Percentiles rank a stretch among this genome's conserved stretches.
Evolutionary conservation across 2,888 invertebrate genomes (phyloP).

Genomic region (Eudemis profundana): DNA sequence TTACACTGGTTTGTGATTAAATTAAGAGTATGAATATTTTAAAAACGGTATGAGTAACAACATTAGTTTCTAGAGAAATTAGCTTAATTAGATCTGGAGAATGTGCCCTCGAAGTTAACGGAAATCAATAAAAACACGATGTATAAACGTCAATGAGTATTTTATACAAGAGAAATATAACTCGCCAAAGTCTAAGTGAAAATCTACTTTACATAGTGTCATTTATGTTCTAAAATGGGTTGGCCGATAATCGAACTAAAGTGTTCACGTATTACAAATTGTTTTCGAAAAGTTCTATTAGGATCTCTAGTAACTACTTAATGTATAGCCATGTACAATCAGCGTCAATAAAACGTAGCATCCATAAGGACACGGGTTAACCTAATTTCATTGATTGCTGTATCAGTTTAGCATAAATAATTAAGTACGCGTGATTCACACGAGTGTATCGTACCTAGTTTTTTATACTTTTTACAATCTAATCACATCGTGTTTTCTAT

Average conservation of each 20-base stretch:
- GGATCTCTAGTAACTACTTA: slow-evolving; percentile 30
- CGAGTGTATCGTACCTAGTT: neutral
- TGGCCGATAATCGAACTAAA: slow-evolving; percentile 40
- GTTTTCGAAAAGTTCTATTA: slow-evolving; percentile 37
- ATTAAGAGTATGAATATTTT: too few relatives aligned
- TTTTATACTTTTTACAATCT: neutral
- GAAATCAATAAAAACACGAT: too few relatives aligned
- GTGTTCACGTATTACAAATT: slow-evolving; percentile 32
- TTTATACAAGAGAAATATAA: slow-evolving; percentile 37
- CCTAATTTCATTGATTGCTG: too few relatives aligned
- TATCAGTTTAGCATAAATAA: too few relatives aligned
- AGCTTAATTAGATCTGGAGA: too few relatives aligned
- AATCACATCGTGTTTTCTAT: neutral
- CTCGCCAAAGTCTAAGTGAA: slow-evolving; percentile 35
- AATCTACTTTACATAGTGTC: slow-evolving; percentile 39
- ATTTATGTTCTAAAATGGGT: slow-evolving; percentile 48
- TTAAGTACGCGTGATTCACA: too few relatives aligned
- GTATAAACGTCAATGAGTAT: too few relatives aligned
- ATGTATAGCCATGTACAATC: slow-evolving; percentile 16
- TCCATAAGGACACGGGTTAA: neutral
- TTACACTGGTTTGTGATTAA: too few relatives aligned
- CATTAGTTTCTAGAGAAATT: too few relatives aligned
- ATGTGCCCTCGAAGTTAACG: too few relatives aligned
- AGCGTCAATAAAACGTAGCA: neutral
- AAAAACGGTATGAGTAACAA: too few relatives aligned